Evolutionary conservation across 53 echinoderm and acorn worm genomes (phyloP).

Genomic region (Stichopus horrens): DNA sequence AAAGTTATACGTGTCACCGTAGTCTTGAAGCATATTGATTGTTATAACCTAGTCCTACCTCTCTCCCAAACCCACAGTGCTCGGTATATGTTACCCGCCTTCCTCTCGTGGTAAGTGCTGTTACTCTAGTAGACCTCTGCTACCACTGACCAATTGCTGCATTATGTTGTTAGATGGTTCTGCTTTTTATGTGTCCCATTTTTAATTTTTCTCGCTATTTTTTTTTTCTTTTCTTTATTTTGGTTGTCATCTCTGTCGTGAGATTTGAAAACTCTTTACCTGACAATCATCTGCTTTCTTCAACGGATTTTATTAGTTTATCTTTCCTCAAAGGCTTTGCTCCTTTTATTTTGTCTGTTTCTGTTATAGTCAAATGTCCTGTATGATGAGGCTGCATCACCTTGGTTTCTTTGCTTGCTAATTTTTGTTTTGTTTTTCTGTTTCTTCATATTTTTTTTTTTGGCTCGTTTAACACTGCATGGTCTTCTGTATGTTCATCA

Average conservation of each 20-base stretch:
- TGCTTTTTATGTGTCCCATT: background rate
- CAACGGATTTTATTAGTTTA: background rate
- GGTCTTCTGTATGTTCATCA: no score
- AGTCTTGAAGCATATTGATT: background rate
- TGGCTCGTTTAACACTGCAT: no score
- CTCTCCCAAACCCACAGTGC: slow-evolving; percentile 24
- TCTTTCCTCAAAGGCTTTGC: background rate
- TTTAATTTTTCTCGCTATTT: background rate
- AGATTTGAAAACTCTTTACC: no score
- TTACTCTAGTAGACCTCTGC: background rate
- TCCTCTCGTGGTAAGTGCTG: slow-evolving; percentile 1
- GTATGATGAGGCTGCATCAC: no score
- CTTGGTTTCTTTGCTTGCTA: no score
- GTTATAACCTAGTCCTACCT: background rate
- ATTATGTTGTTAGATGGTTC: background rate
- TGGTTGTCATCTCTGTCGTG: no score
- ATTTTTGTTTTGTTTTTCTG: no score
- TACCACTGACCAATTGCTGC: background rate
- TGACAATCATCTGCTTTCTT: no score
- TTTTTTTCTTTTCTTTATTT: no score
- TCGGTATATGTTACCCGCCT: slow-evolving; percentile 27
- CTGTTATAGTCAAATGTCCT: no score
- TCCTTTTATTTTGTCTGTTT: no score
- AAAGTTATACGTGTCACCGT: background rate
- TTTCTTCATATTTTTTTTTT: no score